These are phyloP conservation scores for Polypterus senegalus DNA, from an alignment of 2,113 vertebrate genomes.

Conservation along the genomic window DNA sequence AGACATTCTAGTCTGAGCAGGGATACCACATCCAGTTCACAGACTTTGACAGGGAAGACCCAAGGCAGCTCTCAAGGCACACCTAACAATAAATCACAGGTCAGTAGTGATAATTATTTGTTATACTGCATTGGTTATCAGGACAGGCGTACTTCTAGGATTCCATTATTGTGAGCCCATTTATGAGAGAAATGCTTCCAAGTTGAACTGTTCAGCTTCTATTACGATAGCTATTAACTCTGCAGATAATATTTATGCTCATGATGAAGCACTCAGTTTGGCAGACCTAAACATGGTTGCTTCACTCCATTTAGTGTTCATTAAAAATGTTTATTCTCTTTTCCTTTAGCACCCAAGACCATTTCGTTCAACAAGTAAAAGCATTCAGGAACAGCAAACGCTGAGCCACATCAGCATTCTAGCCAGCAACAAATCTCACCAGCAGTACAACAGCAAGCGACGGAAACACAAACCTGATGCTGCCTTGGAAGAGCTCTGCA, in stretches of 20 bases:
- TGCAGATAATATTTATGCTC: too few species aligned
- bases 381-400: conserved; percentile 67
- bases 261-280: too few species aligned
- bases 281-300: too few species aligned
- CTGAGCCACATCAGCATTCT: conserved; percentile 52
- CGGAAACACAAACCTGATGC: conserved; percentile 88
- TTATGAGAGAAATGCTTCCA: too few species aligned
- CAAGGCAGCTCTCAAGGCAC: conserved; percentile 47
- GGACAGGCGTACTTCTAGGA: too few species aligned
- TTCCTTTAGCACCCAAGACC: conserved; percentile 54
- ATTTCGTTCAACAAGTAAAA: conserved; percentile 72
- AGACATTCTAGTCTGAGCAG: conserved; percentile 55
- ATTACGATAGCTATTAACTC: too few species aligned
- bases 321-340: conserved; percentile 9
- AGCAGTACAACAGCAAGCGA: conserved; percentile 82
- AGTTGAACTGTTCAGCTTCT: too few species aligned
- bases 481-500: conserved; percentile 77
- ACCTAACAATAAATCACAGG: conserved; percentile 72
- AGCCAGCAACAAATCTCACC: conserved; percentile 69
- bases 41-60: conserved; percentile 45
- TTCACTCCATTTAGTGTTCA: too few species aligned
- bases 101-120: conserved; percentile 27
- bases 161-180: too few species aligned
- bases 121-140: too few species aligned
- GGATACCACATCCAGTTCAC: conserved; percentile 54